Percentiles rank a stretch among this genome's conserved stretches.
phyloP scores from a whole-genome alignment of 1,140 invertebrate species.

The Apis dorsata region DNA sequence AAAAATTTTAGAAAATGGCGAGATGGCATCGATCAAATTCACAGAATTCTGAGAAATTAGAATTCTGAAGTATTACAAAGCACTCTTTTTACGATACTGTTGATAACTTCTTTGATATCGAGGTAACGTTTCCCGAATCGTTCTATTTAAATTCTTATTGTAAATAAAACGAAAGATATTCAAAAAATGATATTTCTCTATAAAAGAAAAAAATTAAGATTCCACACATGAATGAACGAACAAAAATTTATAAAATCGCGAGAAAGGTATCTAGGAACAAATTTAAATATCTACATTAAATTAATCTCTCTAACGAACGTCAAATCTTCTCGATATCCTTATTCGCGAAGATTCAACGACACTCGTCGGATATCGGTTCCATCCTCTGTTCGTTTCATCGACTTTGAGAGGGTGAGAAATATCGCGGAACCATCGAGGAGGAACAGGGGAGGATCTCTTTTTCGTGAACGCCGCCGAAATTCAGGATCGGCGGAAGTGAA shows the following conservation, averaged over 20 bases:
- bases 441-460: neutral
- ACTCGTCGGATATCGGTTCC: constrained; percentile 7
- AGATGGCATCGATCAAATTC: neutral
- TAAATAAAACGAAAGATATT: too few relatives aligned
- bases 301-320: too few relatives aligned
- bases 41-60: too few relatives aligned
- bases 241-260: too few relatives aligned
- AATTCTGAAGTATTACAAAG: neutral
- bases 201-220: too few relatives aligned
- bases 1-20: too few relatives aligned
- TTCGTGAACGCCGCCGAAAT: constrained; percentile 42
- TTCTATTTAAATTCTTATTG: too few relatives aligned
- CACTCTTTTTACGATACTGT: neutral
- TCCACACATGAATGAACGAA: too few relatives aligned
- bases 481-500: constrained; percentile 44
- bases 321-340: neutral
- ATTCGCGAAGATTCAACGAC: neutral
- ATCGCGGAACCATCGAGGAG: neutral
- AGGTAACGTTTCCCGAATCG: too few relatives aligned
- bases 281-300: too few relatives aligned
- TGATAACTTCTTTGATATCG: neutral
- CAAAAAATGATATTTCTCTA: too few relatives aligned
- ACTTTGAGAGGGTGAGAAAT: neutral
- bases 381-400: neutral
- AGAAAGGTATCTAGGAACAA: too few relatives aligned